phyloP scores from a whole-genome alignment of 2,888 invertebrate species.

The Stenchaetothrips biformis region DNA sequence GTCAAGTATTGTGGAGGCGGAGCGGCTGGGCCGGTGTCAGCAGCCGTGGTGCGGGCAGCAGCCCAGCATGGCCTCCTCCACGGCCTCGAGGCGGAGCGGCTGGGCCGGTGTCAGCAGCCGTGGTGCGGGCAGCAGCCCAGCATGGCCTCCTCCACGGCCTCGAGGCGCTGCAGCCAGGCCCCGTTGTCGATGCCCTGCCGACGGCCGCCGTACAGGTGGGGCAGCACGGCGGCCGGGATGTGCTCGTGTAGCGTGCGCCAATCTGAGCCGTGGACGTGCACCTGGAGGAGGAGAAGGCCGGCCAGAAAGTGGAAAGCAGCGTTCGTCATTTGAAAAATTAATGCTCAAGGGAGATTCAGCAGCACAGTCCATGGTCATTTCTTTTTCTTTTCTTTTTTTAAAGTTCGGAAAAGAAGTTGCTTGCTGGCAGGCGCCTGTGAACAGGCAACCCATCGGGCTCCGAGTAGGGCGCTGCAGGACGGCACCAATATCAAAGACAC shows the following conservation, averaged over 20 bases:
- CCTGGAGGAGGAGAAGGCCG: constrained; percentile 44
- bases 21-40: background rate
- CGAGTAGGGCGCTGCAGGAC: background rate
- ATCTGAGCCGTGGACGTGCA: constrained; percentile 73
- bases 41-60: too few relatives aligned
- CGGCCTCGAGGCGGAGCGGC: background rate
- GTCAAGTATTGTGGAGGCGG: background rate
- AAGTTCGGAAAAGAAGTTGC: too few relatives aligned
- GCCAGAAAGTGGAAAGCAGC: too few relatives aligned
- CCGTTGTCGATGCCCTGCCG: constrained; percentile 19
- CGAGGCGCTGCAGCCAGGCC: background rate
- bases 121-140: background rate
- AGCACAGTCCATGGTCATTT: too few relatives aligned
- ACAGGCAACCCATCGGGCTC: background rate
- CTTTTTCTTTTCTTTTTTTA: background rate
- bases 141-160: constrained; percentile 2
- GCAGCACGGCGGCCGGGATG: constrained; percentile 64
- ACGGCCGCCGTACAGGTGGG: constrained; percentile 63
- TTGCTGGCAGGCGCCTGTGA: background rate
- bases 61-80: constrained; percentile 3
- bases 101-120: too few relatives aligned
- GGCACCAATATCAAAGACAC: too few relatives aligned
- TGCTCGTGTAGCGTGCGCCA: constrained; percentile 66
- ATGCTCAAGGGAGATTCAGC: too few relatives aligned
- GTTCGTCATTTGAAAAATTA: too few relatives aligned